Conservation (phyloP, 1,140 invertebrate species). For the Zaprionus vittiger region DNA sequence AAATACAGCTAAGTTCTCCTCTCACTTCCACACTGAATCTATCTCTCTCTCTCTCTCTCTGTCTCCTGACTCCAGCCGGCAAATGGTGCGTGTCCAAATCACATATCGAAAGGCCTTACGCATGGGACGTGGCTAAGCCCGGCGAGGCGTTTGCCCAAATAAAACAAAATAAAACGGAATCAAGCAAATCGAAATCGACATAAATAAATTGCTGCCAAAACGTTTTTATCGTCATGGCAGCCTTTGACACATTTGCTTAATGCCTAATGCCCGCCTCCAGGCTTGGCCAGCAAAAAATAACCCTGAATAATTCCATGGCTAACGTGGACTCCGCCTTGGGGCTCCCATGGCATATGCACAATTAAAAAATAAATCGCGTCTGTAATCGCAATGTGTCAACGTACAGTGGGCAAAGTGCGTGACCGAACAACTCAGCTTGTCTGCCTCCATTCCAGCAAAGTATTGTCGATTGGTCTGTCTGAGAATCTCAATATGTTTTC, state of each 20-base stretch:
- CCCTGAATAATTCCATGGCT: constrained; percentile 30
- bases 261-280: not conserved
- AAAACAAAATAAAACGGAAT: constrained; percentile 61
- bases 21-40: not conserved
- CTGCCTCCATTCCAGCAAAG: not conserved
- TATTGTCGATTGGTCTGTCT: constrained; percentile 66
- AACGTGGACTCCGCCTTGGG: not conserved
- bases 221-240: constrained; percentile 65
- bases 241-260: constrained; percentile 76
- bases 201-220: constrained; percentile 74
- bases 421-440: not conserved
- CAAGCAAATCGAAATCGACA: constrained; percentile 65
- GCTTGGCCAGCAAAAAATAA: not conserved
- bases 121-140: constrained; percentile 45
- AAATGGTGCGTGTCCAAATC: constrained; percentile 77
- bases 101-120: constrained; percentile 51
- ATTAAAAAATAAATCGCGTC: constrained; percentile 68
- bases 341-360: constrained; percentile 66
- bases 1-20: not conserved
- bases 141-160: constrained; percentile 38
- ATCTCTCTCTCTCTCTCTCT: not conserved
- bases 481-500: constrained; percentile 74
- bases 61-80: constrained; percentile 9
- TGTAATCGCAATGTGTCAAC: constrained; percentile 25
- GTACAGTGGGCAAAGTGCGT: not conserved